A percentile compares a stretch with the other conserved stretches of the same genome.
Evolutionary conservation across 2,888 invertebrate genomes (phyloP).

Genomic region (Stenoptilia bipunctidactyla): DNA sequence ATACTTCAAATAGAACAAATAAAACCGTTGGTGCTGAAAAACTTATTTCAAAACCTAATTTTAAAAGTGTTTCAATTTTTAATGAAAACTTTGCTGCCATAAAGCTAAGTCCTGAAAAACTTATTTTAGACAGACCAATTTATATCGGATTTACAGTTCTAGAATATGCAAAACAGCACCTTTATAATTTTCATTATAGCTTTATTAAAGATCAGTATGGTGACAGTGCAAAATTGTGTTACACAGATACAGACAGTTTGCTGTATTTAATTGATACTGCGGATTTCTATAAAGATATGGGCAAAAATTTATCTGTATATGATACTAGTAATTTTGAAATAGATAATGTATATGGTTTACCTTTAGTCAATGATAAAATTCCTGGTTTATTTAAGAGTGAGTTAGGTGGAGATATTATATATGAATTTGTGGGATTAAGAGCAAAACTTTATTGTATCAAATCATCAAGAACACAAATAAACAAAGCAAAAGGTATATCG

Average conservation of each 20-base stretch:
- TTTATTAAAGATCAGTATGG: conserved; percentile 6
- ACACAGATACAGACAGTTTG: background rate
- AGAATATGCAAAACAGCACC: conserved; percentile 10
- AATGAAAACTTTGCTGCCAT: conserved; percentile 8
- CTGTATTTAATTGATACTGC: conserved; percentile 2
- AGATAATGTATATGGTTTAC: no score
- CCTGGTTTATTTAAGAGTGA: conserved; percentile 12
- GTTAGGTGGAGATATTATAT: conserved; percentile 11
- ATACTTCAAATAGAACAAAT: conserved; percentile 8
- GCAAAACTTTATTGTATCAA: conserved; percentile 12
- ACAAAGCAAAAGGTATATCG: no score
- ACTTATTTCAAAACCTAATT: conserved; percentile 6
- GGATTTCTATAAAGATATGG: no score
- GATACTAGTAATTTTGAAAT: no score
- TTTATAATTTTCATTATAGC: conserved; percentile 12
- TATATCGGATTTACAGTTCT: conserved; percentile 8
- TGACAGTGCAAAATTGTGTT: no score
- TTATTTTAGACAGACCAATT: conserved; percentile 10
- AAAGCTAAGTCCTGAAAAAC: conserved; percentile 1
- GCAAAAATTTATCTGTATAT: conserved; percentile 4
- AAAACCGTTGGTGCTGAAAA: conserved; percentile 5
- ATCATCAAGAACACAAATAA: conserved; percentile 3
- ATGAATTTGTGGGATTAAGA: conserved; percentile 11
- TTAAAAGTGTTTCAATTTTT: conserved; percentile 8
- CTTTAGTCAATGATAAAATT: no score